Evolutionary conservation across 2,888 invertebrate genomes (phyloP).

Genomic region (Callimorpha dominula): DNA sequence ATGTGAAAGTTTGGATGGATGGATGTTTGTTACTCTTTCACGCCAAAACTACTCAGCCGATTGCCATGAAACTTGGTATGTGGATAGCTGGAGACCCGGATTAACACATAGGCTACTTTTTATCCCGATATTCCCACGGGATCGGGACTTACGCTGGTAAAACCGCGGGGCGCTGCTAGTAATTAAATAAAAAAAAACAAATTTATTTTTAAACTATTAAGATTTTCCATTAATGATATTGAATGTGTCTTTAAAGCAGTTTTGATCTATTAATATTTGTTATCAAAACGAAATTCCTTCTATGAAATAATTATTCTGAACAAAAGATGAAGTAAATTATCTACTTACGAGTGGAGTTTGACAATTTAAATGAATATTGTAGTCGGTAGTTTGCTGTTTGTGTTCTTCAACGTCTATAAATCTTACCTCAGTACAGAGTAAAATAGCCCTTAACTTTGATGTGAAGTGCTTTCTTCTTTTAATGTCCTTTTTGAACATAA

Average conservation of each 20-base stretch:
- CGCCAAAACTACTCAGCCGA: too few relatives aligned
- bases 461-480: constrained; percentile 13
- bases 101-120: too few relatives aligned
- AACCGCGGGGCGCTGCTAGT: too few relatives aligned
- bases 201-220: background rate
- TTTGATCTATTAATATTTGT: constrained; percentile 23
- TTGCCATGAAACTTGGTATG: too few relatives aligned
- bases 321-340: constrained; percentile 25
- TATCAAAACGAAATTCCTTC: constrained; percentile 17
- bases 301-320: constrained; percentile 21
- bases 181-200: too few relatives aligned
- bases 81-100: too few relatives aligned
- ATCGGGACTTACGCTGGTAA: too few relatives aligned
- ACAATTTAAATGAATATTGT: constrained; percentile 33
- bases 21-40: too few relatives aligned
- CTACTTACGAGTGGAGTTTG: constrained; percentile 21
- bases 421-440: constrained; percentile 20
- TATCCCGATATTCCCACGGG: too few relatives aligned
- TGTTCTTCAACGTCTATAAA: constrained; percentile 22
- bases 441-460: constrained; percentile 22
- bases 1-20: too few relatives aligned
- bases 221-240: background rate
- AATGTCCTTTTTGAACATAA: constrained; percentile 9
- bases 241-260: background rate
- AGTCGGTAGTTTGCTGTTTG: constrained; percentile 11